Evolutionary conservation across 2,113 vertebrate species (phyloP).

Genomic region (Phalacrocorax brasilianus): DNA sequence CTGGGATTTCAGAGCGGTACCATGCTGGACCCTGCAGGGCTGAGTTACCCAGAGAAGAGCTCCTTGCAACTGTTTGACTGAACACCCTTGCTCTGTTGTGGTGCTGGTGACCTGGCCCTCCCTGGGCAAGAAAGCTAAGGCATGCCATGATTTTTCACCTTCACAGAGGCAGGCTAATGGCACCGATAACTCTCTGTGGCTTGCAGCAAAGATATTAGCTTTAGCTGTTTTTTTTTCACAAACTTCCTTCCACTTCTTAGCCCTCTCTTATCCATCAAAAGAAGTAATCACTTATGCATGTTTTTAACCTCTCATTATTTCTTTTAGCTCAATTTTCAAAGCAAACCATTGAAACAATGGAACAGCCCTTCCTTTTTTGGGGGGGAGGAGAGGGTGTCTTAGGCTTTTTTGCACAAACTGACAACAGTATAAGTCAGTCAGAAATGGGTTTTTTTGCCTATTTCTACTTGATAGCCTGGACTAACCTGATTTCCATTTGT

Average conservation of each 20-base stretch:
- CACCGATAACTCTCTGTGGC: not conserved
- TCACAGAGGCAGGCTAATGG: accelerated
- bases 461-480: not conserved
- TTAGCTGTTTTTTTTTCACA: not conserved
- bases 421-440: not conserved
- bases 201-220: not conserved
- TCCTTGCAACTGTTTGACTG: accelerated
- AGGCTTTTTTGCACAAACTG: not conserved
- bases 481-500: not conserved
- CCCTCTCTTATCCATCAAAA: not conserved
- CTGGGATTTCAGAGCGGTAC: accelerated
- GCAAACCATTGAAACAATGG: not conserved
- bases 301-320: not conserved
- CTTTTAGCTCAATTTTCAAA: not conserved
- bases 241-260: not conserved
- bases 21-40: not conserved
- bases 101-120: not conserved
- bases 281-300: accelerated
- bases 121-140: not conserved
- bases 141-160: accelerated
- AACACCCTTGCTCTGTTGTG: accelerated
- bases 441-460: not conserved
- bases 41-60: not conserved
- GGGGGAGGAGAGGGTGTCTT: not conserved
- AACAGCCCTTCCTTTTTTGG: not conserved